Conservation (phyloP, 2,113 vertebrate species). For the Myocastor coypus region DNA sequence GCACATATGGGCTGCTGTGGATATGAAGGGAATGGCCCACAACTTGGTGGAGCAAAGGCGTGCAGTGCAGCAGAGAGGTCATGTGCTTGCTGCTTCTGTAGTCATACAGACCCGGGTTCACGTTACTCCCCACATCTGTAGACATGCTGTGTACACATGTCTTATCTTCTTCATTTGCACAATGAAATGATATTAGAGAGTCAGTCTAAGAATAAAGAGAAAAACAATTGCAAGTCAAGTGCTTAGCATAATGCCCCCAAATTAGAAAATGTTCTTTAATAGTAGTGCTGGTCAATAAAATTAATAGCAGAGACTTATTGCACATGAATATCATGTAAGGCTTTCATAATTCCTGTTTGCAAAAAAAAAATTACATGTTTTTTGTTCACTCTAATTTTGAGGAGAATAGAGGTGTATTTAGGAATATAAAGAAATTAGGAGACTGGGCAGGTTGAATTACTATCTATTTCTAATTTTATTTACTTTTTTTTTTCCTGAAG, state of each 20-base stretch:
- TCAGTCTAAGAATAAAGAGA: not conserved
- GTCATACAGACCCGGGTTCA: not conserved
- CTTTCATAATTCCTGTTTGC: not conserved
- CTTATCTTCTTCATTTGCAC: not conserved
- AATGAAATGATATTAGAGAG: not conserved
- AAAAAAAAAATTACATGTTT: not conserved
- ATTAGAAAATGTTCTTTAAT: not conserved
- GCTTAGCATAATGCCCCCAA: not conserved
- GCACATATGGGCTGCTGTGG: not conserved
- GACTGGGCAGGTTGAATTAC: not conserved
- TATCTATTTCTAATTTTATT: slow-evolving; percentile 42
- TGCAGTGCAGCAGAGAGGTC: not conserved
- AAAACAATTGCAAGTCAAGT: not conserved
- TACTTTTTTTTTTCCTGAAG: slow-evolving; percentile 26
- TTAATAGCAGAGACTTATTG: not conserved
- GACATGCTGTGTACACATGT: not conserved
- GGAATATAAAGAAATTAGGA: slow-evolving; percentile 6
- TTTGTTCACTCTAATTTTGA: not conserved
- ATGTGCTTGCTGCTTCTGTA: not conserved
- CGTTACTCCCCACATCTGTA: too few species aligned
- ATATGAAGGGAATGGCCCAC: not conserved
- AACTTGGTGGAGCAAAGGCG: not conserved
- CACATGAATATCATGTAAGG: not conserved
- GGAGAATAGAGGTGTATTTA: not conserved
- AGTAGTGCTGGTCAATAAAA: not conserved